A percentile compares a stretch with the other conserved stretches of the same genome.
Conservation (phyloP, 2,888 invertebrate genomes). For the Mellilla xanthometata region DNA sequence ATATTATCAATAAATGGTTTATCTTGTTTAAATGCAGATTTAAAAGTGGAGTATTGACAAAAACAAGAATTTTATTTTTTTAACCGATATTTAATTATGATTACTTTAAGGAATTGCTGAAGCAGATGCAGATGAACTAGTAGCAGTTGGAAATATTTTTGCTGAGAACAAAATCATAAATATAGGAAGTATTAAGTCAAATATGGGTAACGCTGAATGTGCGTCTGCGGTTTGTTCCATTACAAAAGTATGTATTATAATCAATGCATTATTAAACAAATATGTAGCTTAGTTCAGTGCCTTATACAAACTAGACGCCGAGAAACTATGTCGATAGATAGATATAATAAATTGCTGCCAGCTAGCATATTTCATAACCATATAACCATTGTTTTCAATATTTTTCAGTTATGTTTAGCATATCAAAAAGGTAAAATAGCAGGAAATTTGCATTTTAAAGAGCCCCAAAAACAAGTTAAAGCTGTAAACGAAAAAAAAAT, state of each 20-base stretch:
- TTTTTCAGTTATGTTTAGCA: conserved; percentile 45
- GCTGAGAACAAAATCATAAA: conserved; percentile 75
- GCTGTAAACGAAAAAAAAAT: conserved; percentile 42
- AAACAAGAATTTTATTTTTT: no score
- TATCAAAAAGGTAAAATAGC: conserved; percentile 49
- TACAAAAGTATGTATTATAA: conserved; percentile 65
- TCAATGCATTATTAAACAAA: no score
- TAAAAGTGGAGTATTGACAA: no score
- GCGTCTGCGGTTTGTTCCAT: conserved; percentile 70
- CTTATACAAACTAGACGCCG: no score
- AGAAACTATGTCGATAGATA: no score
- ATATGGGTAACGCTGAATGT: conserved; percentile 54
- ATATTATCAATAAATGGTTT: no score
- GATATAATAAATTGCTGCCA: no score
- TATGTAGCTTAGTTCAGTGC: no score
- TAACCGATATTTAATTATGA: no score
- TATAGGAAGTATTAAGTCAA: conserved; percentile 64
- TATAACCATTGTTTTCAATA: no score
- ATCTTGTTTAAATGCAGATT: no score
- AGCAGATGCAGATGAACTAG: conserved; percentile 84
- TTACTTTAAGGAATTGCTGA: conserved; percentile 71
- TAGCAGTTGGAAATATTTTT: conserved; percentile 81
- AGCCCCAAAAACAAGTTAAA: conserved; percentile 38
- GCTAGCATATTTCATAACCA: no score
- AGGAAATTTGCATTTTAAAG: conserved; percentile 47